A percentile compares a stretch with the other conserved stretches of the same genome.
Evolutionary conservation across 1,140 invertebrate species (phyloP).

Genomic region (Agraylea sexmaculata): DNA sequence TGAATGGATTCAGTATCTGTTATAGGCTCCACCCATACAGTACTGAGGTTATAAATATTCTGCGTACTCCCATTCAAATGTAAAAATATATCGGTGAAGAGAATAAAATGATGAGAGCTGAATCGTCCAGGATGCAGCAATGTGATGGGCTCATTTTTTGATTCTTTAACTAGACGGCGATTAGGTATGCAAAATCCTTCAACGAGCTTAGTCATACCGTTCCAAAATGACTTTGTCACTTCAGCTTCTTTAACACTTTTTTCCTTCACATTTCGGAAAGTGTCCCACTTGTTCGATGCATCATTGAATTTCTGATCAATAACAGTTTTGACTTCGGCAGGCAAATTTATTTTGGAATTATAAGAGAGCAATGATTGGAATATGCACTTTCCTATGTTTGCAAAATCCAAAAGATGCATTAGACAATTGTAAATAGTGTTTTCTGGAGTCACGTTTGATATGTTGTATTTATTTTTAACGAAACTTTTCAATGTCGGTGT

Average conservation of each 20-base stretch:
- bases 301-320: constrained; percentile 36
- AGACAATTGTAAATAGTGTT: too few relatives aligned
- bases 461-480: too few relatives aligned
- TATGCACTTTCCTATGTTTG: constrained; percentile 44
- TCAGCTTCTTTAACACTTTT: constrained; percentile 54
- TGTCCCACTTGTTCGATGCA: constrained; percentile 45
- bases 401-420: constrained; percentile 44
- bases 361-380: constrained; percentile 34
- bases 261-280: constrained; percentile 47
- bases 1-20: constrained; percentile 38
- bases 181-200: constrained; percentile 54
- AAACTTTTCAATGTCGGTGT: too few relatives aligned
- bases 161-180: constrained; percentile 66
- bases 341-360: constrained; percentile 31
- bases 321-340: constrained; percentile 26
- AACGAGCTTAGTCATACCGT: constrained; percentile 47
- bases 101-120: constrained; percentile 61
- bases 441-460: too few relatives aligned
- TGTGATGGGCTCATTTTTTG: constrained; percentile 54
- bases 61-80: constrained; percentile 53
- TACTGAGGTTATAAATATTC: constrained; percentile 53
- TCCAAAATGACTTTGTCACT: constrained; percentile 64
- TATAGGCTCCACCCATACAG: constrained; percentile 64
- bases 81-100: constrained; percentile 63
- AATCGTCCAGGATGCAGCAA: constrained; percentile 55